Evolutionary conservation across 1,140 invertebrate species (phyloP).

Genomic region (Patella vulgata): DNA sequence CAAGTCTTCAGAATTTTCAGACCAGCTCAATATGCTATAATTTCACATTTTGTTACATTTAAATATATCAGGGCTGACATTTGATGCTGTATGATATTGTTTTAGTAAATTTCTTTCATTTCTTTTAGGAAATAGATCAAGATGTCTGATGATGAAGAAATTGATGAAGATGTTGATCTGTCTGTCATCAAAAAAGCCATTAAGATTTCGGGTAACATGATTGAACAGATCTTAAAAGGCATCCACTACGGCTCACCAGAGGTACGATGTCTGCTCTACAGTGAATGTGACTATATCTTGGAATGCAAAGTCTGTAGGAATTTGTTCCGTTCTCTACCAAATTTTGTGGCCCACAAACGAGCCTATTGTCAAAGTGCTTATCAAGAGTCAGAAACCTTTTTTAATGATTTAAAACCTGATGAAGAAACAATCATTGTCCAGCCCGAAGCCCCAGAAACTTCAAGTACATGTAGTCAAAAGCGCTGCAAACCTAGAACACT

Average conservation of each 20-base stretch:
- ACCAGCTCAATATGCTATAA: no score
- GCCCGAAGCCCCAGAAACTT: constrained; percentile 41
- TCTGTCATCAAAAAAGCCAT: constrained; percentile 53
- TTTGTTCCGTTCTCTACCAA: constrained; percentile 83
- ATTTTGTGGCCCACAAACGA: constrained; percentile 86
- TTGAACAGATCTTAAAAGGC: constrained; percentile 53
- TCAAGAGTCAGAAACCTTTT: constrained; percentile 8
- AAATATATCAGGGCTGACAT: no score
- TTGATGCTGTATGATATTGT: no score
- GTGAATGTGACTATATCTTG: constrained; percentile 85
- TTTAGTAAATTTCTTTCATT: no score
- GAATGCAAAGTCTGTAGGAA: constrained; percentile 87
- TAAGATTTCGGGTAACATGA: constrained; percentile 39
- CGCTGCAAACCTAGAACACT: not conserved
- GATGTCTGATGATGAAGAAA: constrained; percentile 31
- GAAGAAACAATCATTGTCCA: constrained; percentile 52
- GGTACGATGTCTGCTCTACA: constrained; percentile 75
- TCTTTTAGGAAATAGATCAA: constrained; percentile 4
- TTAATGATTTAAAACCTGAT: constrained; percentile 4
- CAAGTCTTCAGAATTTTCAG: no score
- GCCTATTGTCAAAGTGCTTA: constrained; percentile 74
- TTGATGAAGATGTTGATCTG: constrained; percentile 40
- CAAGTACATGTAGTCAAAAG: constrained; percentile 2
- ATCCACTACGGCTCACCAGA: constrained; percentile 57
- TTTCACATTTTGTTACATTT: no score